Percentiles rank a stretch among this genome's conserved stretches.
These are phyloP conservation scores for Lottia scabra DNA, from an alignment of 2,888 invertebrate species.

Conservation along the genomic window DNA sequence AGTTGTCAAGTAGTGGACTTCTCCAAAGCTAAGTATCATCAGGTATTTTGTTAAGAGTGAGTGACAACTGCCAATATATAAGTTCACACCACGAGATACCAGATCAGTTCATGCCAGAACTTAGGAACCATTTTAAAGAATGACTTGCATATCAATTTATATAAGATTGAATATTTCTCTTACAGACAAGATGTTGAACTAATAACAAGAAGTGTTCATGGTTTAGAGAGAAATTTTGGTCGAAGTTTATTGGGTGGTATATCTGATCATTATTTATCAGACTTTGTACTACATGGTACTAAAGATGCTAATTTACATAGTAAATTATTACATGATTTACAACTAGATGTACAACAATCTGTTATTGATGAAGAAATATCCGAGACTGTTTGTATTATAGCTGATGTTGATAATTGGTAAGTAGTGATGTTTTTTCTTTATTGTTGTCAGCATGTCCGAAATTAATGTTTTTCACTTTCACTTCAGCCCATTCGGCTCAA, in stretches of 20 bases:
- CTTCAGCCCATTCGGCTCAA: too few species aligned
- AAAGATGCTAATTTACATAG: conserved; percentile 58
- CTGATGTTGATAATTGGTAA: conserved; percentile 84
- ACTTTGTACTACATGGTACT: conserved; percentile 70
- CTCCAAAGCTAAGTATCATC: too few species aligned
- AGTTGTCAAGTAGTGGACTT: too few species aligned
- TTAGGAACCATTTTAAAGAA: too few species aligned
- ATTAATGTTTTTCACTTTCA: too few species aligned
- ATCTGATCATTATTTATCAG: conserved; percentile 67
- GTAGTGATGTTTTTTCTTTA: conserved; percentile 37
- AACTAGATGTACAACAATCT: conserved; percentile 64
- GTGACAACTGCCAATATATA: too few species aligned
- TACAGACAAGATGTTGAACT: conserved; percentile 34
- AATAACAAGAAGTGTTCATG: conserved; percentile 41
- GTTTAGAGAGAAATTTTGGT: conserved; percentile 66
- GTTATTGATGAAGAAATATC: conserved; percentile 77
- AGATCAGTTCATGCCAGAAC: too few species aligned
- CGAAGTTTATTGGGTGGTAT: conserved; percentile 67
- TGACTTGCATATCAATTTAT: too few species aligned
- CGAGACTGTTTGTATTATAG: conserved; percentile 86
- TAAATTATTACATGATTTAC: conserved; percentile 63
- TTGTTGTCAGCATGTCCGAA: too few species aligned
- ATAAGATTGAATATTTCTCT: conserved; percentile 12
- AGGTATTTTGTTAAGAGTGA: too few species aligned
- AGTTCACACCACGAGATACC: too few species aligned